A percentile compares a stretch with the other conserved stretches of the same genome.
Conservation (phyloP, 2,888 invertebrate species). For the Cataglyphis rosenhaueri region DNA sequence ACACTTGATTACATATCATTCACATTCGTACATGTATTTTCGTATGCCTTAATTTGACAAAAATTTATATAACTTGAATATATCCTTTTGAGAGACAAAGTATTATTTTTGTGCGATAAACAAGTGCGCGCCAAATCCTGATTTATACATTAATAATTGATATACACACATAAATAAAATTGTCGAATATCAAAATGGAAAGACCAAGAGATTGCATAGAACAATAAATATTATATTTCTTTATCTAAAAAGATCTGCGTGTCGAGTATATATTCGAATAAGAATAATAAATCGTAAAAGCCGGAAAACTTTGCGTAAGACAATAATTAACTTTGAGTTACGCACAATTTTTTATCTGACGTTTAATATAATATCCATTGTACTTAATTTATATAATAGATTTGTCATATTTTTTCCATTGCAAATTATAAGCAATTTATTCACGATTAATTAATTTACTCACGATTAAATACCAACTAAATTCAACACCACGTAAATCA, state of each 20-base stretch:
- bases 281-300: background rate
- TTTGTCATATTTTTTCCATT: background rate
- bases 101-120: slow-evolving; percentile 36
- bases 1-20: slow-evolving; percentile 14
- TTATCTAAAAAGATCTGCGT: slow-evolving; percentile 5
- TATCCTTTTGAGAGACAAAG: slow-evolving; percentile 18
- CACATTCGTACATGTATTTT: slow-evolving; percentile 10
- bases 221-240: slow-evolving; percentile 2
- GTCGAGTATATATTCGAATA: slow-evolving; percentile 9
- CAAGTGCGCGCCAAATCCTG: slow-evolving; percentile 5
- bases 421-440: background rate
- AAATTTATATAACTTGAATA: slow-evolving; percentile 29
- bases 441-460: background rate
- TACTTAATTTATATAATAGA: background rate
- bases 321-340: background rate
- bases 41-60: slow-evolving; percentile 5
- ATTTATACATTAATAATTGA: slow-evolving; percentile 26
- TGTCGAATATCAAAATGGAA: slow-evolving; percentile 8
- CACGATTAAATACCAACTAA: background rate
- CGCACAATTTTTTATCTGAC: background rate
- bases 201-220: slow-evolving; percentile 14
- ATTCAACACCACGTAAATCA: background rate
- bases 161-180: slow-evolving; percentile 35
- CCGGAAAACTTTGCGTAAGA: background rate
- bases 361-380: slow-evolving; percentile 10